Evolutionary conservation across 2,113 vertebrate species (phyloP), one percentile per base, ranked within the genome.

Genomic region (Colinus virginianus): DNA sequence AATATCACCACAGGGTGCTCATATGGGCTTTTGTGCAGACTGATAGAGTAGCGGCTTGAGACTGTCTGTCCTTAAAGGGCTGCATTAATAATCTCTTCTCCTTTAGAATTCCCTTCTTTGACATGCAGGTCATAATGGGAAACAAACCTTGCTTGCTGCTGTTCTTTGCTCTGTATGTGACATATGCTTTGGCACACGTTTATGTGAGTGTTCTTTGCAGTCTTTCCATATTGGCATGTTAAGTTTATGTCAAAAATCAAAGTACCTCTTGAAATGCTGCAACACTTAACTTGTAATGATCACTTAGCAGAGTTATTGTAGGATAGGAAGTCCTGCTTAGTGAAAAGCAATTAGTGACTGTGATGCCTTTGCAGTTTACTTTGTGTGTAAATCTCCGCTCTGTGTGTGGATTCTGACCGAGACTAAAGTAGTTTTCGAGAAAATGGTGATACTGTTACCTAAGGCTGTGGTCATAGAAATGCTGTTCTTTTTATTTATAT

Each of bases 181-280:
- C 0, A 0, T 23, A 5, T 20, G 23, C 40, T 51, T 49, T 26
- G 28, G 15, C 46, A 18, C 14, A 1, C 10, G n/a, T 0, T 36
- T 28, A 40, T 70, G 8, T 70, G 8, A 67, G 17, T 17, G 26
- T 8, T 32, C 15, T 55, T 40, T 48, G 26, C 45, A 13, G 12
- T 18, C 63, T 64, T 88, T 59, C 23, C 3, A 1, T 55, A 2
- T 4, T 12, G 26, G 14, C 22, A 64, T 6, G 1, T 25, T 53
- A 11, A 28, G 46, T 21, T 83, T 11, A 7, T 18, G 20, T 42
- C 14, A 32, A 55, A 64, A 64, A 51, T 43, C 9, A 32, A 49
- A 67, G 55, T 19, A 19, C 30, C n/a, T 62, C 78, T 66, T 74
- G 40, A 81, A 75, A 82, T 51, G 22, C 18, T 85, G 83, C 30